Evolutionary conservation across 2,113 vertebrate genomes (phyloP).

Genomic region (Labeo catla): DNA sequence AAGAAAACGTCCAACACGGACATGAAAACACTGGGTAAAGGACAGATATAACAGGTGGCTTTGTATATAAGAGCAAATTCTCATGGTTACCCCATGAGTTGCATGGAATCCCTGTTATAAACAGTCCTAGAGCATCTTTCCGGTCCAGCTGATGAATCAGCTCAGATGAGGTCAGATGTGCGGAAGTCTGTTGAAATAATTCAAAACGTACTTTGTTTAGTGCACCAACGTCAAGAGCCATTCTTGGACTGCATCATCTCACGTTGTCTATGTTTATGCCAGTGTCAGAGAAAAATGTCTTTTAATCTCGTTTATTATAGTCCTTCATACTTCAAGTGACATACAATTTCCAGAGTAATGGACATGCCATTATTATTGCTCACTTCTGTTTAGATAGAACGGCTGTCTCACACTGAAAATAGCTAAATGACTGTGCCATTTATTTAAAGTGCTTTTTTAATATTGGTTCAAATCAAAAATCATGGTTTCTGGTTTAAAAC

Average conservation of each 20-base stretch:
- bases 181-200: neutral
- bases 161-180: neutral
- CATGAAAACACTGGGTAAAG: neutral
- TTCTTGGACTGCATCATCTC: constrained; percentile 6
- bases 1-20: neutral
- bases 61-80: constrained; percentile 39
- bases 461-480: neutral
- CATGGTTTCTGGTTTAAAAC: neutral
- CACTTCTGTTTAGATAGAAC: neutral
- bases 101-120: constrained; percentile 42
- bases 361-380: constrained; percentile 6
- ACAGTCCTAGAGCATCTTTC: constrained; percentile 42
- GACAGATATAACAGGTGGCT: constrained; percentile 16
- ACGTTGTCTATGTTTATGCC: constrained; percentile 44
- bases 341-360: neutral
- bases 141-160: neutral
- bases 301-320: constrained; percentile 29
- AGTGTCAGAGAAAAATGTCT: constrained; percentile 4
- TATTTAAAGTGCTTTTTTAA: neutral
- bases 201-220: neutral
- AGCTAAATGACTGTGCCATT: neutral
- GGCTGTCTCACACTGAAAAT: neutral
- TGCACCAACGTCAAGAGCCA: neutral
- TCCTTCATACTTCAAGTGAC: constrained; percentile 4
- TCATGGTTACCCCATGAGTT: constrained; percentile 34